Percentiles rank a stretch among this genome's conserved stretches.
phyloP scores from a whole-genome alignment of 2,888 invertebrate genomes.

The Myopa testacea region DNA sequence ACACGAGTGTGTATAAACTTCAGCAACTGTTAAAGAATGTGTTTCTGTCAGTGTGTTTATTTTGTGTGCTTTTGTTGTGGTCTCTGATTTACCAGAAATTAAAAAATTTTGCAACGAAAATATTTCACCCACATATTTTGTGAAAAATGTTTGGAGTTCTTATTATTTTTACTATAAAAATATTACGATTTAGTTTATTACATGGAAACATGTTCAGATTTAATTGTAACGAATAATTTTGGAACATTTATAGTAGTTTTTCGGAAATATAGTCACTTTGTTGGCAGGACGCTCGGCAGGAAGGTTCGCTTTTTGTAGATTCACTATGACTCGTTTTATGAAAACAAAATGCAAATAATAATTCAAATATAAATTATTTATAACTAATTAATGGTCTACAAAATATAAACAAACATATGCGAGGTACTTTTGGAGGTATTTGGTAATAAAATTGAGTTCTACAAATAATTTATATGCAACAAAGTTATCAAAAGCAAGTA shows the following conservation, averaged over 20 bases:
- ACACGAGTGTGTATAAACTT: not conserved
- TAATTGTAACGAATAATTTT: too few species aligned
- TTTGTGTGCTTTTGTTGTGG: not conserved
- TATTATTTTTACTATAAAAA: not conserved
- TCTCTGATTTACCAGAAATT: not conserved
- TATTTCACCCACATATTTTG: not conserved
- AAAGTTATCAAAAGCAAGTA: not conserved
- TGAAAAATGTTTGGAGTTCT: not conserved
- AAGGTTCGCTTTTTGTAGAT: conserved; percentile 60
- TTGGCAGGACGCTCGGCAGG: conserved; percentile 65
- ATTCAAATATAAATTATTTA: conserved; percentile 28
- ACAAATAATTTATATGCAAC: conserved; percentile 28
- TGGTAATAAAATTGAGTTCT: conserved; percentile 34
- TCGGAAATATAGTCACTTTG: conserved; percentile 32
- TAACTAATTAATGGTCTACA: conserved; percentile 36
- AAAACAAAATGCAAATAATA: conserved; percentile 34
- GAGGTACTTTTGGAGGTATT: conserved; percentile 8
- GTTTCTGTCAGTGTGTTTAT: too few species aligned
- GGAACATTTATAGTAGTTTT: not conserved
- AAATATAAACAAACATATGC: conserved; percentile 34
- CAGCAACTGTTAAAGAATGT: not conserved
- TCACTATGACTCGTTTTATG: conserved; percentile 26
- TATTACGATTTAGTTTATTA: not conserved
- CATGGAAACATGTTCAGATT: not conserved
- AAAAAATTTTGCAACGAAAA: not conserved